Evolutionary conservation across 2,113 vertebrate genomes (phyloP), one percentile per base, ranked within the genome.

Genomic region (Sander vitreus): DNA sequence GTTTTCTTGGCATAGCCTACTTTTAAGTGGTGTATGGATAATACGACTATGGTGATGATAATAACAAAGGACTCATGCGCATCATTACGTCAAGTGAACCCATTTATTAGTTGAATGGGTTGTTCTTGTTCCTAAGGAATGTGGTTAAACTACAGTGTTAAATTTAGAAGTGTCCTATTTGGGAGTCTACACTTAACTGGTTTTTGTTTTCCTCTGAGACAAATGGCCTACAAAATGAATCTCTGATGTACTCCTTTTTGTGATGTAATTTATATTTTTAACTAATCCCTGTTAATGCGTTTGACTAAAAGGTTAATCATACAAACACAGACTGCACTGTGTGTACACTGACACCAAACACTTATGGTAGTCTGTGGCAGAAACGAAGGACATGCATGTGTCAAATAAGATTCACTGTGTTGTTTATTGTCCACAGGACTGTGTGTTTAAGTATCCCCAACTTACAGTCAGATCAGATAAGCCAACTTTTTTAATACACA

Each of bases 61-160:
- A 45, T 51, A 23, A 13, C n/a, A n/a, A 43, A 43, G 25, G 45
- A 51, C n/a, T 27, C 54, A 6, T 12, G 19, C 21, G 9, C 8
- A 3, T 53, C 8, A 68, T 76, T 13, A 43, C n/a, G 1, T n/a
- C 11, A 7, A 51, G 25, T 19, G 21, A 30, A 60, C 5, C 1
- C 7, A 21, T 63, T 4, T 62, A n/a, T 67, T 25, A 6, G 27
- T 82, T 66, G 45, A 57, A 16, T 36, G 18, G 21, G 0, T 48
- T 77, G 53, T 51, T 67, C 2, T 48, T 77, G 57, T 47, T 67
- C 2, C 43, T 14, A 0, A 78, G 11, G 74, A 89, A 90, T 90
- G 83, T 76, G 48, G 73, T 60, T 55, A 8, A 73, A 59, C 77
- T 12, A 6, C 39, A 27, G 30, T 9, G 18, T 62, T 69, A 55